A percentile compares a stretch with the other conserved stretches of the same genome.
Evolutionary conservation across 2,888 invertebrate species (phyloP).

Genomic region (Flexamia atlantica): DNA sequence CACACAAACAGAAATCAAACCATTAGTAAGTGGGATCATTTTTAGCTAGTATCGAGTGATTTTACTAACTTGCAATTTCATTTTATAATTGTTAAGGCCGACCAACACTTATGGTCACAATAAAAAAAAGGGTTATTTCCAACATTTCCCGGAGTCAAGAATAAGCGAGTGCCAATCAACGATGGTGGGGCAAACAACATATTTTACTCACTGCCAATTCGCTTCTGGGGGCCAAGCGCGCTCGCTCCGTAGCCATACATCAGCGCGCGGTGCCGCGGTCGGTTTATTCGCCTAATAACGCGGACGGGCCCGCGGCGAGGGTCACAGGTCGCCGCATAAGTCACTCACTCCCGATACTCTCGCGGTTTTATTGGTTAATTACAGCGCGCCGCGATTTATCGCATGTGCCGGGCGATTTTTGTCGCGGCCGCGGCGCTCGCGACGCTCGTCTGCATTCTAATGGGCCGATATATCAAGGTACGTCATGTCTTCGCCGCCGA

Average conservation of each 20-base stretch:
- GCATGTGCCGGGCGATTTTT: slow-evolving; percentile 35
- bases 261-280: neutral
- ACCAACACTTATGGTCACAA: too few species aligned
- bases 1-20: too few species aligned
- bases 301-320: neutral
- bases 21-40: too few species aligned
- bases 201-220: slow-evolving; percentile 13
- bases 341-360: slow-evolving; percentile 42
- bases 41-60: too few species aligned
- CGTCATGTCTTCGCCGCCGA: slow-evolving; percentile 30
- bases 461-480: slow-evolving; percentile 36
- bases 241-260: neutral
- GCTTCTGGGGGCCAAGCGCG: neutral
- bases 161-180: too few species aligned
- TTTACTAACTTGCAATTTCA: too few species aligned
- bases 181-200: neutral
- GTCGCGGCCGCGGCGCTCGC: slow-evolving; percentile 21
- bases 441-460: slow-evolving; percentile 42
- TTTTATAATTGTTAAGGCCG: too few species aligned
- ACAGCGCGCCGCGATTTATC: slow-evolving; percentile 30
- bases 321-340: slow-evolving; percentile 37
- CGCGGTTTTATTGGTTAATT: slow-evolving; percentile 47
- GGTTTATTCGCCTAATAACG: slow-evolving; percentile 12
- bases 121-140: too few species aligned
- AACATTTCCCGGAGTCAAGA: too few species aligned